Evolutionary conservation across 2,113 vertebrate genomes (phyloP), one percentile per base, ranked within the genome.

Genomic region (Chrysemys picta): DNA sequence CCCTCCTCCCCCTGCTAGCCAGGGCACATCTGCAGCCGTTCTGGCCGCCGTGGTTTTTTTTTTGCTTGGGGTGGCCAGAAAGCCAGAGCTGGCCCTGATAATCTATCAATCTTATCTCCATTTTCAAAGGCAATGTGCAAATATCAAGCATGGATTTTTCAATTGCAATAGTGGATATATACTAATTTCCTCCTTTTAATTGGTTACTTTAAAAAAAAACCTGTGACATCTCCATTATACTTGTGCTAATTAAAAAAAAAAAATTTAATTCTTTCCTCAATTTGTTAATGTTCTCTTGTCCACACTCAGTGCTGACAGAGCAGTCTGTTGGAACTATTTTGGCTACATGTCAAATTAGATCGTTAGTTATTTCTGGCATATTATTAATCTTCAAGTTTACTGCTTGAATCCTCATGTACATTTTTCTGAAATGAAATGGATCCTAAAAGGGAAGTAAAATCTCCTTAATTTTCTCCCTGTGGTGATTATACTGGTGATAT

Each of bases 331-430:
- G n/a, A 3, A 84, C 80, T 52, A 56, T 88, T 95, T 93, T 94
- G 86, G 82, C 84, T 90, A 76, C 50, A 84, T 81, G 27, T 90
- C 82, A 84, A 87, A 86, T 59, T 85, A 5, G 45, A 85, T 79
- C n/a, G 95, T 93, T 90, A 91, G 59, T 84, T 89, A 91, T 25
- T 38, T 56, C 0, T n/a, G 65, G 29, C 84, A 95, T 96, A 85
- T 90, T 96, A 96, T 94, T 89, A 76, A 85, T 94, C 84, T 93
- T 11, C 89, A 94, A 96, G 93, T 50, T 50, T 94, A 94, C 90
- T 90, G 29, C 78, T 90, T 86, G 81, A 79, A 38, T 72, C 52
- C 52, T 49, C 79, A 27, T 24, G 75, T 38, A 93, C 3, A 24
- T 81, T 93, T 94, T 59, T 57, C 14, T 83, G 57, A 81, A 93